Evolutionary conservation across 2,113 vertebrate genomes (phyloP).

Genomic region (Pachycephala philippinensis): DNA sequence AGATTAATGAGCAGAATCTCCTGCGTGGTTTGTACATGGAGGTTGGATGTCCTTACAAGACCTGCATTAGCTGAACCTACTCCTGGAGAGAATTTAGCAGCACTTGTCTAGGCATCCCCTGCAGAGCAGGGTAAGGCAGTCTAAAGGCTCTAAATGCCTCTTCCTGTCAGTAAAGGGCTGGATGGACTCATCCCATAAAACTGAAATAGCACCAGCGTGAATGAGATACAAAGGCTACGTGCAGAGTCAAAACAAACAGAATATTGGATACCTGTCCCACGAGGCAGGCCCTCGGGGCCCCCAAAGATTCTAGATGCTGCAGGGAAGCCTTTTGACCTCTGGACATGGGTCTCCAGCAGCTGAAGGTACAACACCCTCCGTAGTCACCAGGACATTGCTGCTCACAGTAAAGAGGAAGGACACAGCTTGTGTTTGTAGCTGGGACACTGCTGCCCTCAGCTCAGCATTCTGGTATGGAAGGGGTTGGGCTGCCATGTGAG

Average conservation of each 20-base stretch:
- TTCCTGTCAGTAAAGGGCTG: background rate
- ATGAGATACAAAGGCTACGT: background rate
- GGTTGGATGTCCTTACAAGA: background rate
- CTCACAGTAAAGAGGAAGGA: background rate
- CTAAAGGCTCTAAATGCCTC: background rate
- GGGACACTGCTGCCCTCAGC: background rate
- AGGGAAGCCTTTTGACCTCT: background rate
- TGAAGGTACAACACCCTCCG: rapidly evolving
- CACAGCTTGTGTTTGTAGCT: background rate
- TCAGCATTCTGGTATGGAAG: rapidly evolving
- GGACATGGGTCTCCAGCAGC: background rate
- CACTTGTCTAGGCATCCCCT: background rate
- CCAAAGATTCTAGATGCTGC: background rate
- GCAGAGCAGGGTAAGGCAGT: background rate
- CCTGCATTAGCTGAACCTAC: background rate
- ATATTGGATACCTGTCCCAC: background rate
- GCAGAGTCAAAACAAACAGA: background rate
- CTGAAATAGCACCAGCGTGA: background rate
- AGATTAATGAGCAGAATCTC: background rate
- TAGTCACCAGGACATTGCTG: rapidly evolving
- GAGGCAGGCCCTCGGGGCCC: rapidly evolving
- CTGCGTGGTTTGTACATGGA: rapidly evolving
- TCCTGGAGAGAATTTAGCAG: background rate
- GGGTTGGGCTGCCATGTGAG: background rate
- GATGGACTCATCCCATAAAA: background rate